A percentile compares a stretch with the other conserved stretches of the same genome.
Conservation (phyloP, 2,113 vertebrate genomes). For the Callocephalon fimbriatum region DNA sequence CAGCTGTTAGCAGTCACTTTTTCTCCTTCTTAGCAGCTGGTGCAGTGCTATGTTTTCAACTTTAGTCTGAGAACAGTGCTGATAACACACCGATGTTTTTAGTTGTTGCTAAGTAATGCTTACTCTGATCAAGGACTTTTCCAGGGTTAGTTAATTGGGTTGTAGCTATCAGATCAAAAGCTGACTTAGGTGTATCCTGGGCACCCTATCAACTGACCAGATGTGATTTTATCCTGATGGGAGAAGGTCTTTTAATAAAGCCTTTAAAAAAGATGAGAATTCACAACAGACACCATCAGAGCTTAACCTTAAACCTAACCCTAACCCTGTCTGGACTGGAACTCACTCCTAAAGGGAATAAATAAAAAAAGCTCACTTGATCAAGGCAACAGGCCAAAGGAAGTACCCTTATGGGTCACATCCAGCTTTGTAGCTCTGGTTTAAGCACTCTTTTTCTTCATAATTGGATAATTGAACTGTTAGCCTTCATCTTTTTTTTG, state of each 20-base stretch:
- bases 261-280: background rate
- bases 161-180: background rate
- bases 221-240: background rate
- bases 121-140: background rate
- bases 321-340: background rate
- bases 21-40: background rate
- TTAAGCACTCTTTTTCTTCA: background rate
- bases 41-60: background rate
- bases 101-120: background rate
- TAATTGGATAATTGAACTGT: background rate
- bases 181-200: background rate
- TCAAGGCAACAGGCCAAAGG: background rate
- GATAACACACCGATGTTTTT: background rate
- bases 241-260: background rate
- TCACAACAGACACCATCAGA: background rate
- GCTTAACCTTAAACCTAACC: background rate
- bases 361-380: background rate
- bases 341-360: background rate
- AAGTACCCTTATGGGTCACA: background rate
- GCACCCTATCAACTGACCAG: background rate
- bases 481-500: background rate
- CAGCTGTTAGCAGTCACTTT: background rate
- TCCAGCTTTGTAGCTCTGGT: background rate
- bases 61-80: background rate
- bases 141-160: background rate